Evolutionary conservation across 2,888 invertebrate species (phyloP), one percentile per base, ranked within the genome.

Genomic region (Ephialtes manifestator): DNA sequence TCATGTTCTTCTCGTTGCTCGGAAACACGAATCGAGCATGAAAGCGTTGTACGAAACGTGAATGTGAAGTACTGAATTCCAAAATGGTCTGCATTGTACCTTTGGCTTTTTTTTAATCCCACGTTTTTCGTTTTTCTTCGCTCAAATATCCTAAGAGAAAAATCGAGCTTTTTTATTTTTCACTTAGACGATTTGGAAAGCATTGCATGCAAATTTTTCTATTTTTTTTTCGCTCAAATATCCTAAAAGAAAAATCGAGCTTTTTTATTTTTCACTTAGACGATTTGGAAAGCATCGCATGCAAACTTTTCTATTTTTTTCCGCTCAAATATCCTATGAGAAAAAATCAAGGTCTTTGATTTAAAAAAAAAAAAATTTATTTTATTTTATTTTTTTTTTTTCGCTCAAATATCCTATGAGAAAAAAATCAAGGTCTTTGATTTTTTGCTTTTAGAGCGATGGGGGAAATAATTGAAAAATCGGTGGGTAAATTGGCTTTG

Each of bases 11-110:
- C 43, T 5, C 35, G 43, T 55, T 39, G 55, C 58, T 43, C 8
- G 63, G 18, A 63, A 63, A 72, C 55, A 18, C 58, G 72, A 72
- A 31, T 18, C n/a, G 55, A 72, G n/a, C 53, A 51, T 28, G 53
- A 35, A 11, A 35, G 31, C 53, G 15, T 72, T 72, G 58, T 20
- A 43, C 24, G 28, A 4, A 46, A 55, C 13, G 8, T 28, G 15
- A 53, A 46, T 15, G 24, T 7, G n/a, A 15, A 18, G n/a, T 58
- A 43, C n/a, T 58, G 28, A 28, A 72, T 72, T 58, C 24, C 43
- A 15, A 55, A 72, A 15, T 2, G 18, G 10, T 10, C n/a, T 35
- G 35, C 35, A 15, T 31, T n/a, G 18, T 18, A 63, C 18, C 39
- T 63, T 35, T 35, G 35, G 39, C 39, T 1, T 18, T 63, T 63